Evolutionary conservation across 1,140 invertebrate genomes (phyloP).

Genomic region (Apis laboriosa): DNA sequence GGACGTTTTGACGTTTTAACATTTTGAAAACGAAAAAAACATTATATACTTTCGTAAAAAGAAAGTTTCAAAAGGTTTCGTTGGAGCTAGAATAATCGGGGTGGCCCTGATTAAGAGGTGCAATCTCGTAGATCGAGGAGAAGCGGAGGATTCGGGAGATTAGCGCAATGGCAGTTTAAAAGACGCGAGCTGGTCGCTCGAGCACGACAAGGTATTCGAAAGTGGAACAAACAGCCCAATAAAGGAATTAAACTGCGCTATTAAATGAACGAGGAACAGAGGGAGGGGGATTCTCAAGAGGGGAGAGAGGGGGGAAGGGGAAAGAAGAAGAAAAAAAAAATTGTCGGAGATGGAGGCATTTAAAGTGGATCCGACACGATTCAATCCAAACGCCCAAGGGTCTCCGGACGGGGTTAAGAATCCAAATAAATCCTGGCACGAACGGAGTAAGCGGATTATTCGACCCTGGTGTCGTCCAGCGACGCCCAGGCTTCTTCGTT

Average conservation of each 20-base stretch:
- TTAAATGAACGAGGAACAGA: conserved; percentile 26
- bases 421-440: conserved; percentile 47
- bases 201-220: background rate
- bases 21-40: background rate
- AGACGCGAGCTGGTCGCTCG: background rate
- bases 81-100: background rate
- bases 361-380: conserved; percentile 41
- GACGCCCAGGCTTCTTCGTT: conserved; percentile 16
- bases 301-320: too few relatives aligned
- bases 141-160: background rate
- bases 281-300: background rate
- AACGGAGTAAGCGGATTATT: conserved; percentile 47
- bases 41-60: background rate
- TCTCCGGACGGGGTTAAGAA: conserved; percentile 32
- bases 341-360: conserved; percentile 17
- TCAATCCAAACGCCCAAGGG: conserved; percentile 6
- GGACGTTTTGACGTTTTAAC: conserved; percentile 23
- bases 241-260: conserved; percentile 39
- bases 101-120: background rate
- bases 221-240: conserved; percentile 25
- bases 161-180: background rate
- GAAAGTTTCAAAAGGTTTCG: background rate
- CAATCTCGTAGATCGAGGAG: background rate
- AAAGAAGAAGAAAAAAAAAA: background rate
- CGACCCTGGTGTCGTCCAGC: conserved; percentile 17